A percentile compares a stretch with the other conserved stretches of the same genome.
Evolutionary conservation across 2,797 vertebrate species (phyloP).

Genomic region (Sus cebifrons): DNA sequence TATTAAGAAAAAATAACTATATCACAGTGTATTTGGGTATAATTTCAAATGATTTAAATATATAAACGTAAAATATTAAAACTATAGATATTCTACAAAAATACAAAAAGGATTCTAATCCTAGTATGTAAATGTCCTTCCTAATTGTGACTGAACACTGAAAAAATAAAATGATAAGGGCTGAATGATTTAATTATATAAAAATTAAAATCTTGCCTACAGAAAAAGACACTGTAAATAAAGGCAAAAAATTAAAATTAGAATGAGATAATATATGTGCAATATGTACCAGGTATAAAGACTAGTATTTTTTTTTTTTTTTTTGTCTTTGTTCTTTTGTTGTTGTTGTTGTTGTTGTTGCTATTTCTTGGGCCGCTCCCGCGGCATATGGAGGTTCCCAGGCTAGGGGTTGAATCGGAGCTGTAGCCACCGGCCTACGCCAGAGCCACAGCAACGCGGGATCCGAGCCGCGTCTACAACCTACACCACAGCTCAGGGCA

Average conservation of each 20-base stretch:
- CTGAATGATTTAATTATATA: background rate
- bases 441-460: too few relatives aligned
- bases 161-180: background rate
- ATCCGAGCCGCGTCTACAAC: too few relatives aligned
- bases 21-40: background rate
- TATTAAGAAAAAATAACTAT: background rate
- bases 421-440: too few relatives aligned
- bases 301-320: too few relatives aligned
- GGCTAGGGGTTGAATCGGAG: too few relatives aligned
- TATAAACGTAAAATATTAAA: background rate
- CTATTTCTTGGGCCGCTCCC: too few relatives aligned
- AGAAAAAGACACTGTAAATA: background rate
- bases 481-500: too few relatives aligned
- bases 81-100: background rate
- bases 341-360: too few relatives aligned
- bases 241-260: conserved; percentile 37
- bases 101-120: background rate
- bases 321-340: too few relatives aligned
- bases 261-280: background rate
- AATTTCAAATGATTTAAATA: conserved; percentile 9
- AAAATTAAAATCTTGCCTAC: background rate
- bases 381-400: too few relatives aligned
- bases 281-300: background rate
- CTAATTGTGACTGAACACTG: background rate
- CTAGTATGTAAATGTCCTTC: background rate